Evolutionary conservation across 92 coral and sea anemone genomes (phyloP), one percentile per base, ranked within the genome.

Genomic region (Paragorgia papillata): DNA sequence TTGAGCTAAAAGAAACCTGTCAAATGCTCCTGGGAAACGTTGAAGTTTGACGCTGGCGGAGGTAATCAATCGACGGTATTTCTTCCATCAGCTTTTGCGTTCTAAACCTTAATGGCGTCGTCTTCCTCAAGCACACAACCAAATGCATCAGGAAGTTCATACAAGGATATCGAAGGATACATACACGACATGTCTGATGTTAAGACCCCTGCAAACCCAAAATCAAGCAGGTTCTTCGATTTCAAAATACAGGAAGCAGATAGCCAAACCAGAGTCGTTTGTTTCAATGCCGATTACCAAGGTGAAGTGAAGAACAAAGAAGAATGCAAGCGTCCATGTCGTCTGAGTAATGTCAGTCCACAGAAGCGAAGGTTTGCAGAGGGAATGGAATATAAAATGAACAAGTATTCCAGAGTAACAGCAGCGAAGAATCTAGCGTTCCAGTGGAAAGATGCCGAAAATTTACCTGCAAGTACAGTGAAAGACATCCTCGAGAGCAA

Each of bases 371-470:
- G 75, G 57, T 79, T 51, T 37, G 77, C 76, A 18, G 67, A 79
- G 53, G 76, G 77, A 17, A 41, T 66, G n/a, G 79, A 80, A 69
- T 80, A 56, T 66, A 80, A 30, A 55, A 80, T 80, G 84, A 73
- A 73, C 40, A 48, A 73, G 66, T 73, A 54, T 64, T 73, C 79
- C 6, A 80, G 62, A n/a, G 46, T 80, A 7, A 49, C 56, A 69
- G 69, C 18, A 80, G 84, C 80, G 19, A 81, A 60, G 59, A 81
- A 71, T 70, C 9, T 81, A 30, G 74, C 80, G 48, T 81, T 81
- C 37, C 85, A 70, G 69, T 81, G 85, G 74, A 71, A 44, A 81
- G 58, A 51, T 5, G 54, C 57, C 68, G 14, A 61, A 40, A 59
- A 24, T 29, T 59, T 33, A 70, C 9, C 19, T 7, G 37, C 21